phyloP scores from a whole-genome alignment of 2,797 vertebrate species.

The Lates japonicus region DNA sequence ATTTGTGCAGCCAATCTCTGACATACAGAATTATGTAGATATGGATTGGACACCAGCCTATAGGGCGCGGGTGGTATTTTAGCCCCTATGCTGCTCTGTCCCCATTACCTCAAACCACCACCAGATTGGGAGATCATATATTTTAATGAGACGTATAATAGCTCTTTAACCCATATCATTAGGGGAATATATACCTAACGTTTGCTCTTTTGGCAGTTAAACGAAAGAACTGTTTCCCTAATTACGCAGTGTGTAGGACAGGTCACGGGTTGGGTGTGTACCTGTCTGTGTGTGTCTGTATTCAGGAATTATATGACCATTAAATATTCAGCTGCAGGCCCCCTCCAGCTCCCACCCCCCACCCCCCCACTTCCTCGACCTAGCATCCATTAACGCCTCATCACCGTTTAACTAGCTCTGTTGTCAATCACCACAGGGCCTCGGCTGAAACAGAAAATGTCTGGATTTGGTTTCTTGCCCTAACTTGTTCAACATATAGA shows the following conservation, averaged over 20 bases:
- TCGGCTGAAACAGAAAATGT: conserved; percentile 71
- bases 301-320: conserved; percentile 88
- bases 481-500: conserved; percentile 57
- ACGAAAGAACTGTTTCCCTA: conserved; percentile 87
- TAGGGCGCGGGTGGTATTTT: conserved; percentile 70
- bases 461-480: conserved; percentile 71
- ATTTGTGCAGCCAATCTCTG: conserved; percentile 46
- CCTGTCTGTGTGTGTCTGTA: conserved; percentile 80
- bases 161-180: conserved; percentile 89
- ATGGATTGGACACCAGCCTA: conserved; percentile 58
- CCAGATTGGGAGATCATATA: conserved; percentile 88
- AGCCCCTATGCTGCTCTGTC: conserved; percentile 73
- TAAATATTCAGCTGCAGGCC: conserved; percentile 85
- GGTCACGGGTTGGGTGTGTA: conserved; percentile 86
- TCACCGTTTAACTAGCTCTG: conserved; percentile 87
- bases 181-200: conserved; percentile 85
- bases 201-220: conserved; percentile 87
- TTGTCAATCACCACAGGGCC: conserved; percentile 86
- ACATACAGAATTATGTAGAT: conserved; percentile 63
- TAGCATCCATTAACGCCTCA: conserved; percentile 87
- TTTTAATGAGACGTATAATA: conserved; percentile 91
- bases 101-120: conserved; percentile 83
- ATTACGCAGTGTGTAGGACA: conserved; percentile 86
- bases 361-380: conserved; percentile 68
- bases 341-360: no score